phyloP scores from a whole-genome alignment of 2,113 vertebrate species.

The Corydoras maculifer region DNA sequence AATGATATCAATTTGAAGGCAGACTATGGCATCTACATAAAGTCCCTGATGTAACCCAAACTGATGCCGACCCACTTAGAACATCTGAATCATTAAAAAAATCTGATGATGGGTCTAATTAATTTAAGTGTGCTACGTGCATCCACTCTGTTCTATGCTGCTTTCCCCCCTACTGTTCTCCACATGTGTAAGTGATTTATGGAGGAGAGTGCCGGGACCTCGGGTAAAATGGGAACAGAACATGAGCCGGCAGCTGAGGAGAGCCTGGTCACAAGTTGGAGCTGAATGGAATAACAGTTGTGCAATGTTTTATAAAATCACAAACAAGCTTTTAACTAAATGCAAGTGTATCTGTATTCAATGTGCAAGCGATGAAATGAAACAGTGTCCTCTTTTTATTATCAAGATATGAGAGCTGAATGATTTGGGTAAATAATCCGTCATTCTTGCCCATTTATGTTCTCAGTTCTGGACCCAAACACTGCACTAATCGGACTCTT shows the following conservation, averaged over 20 bases:
- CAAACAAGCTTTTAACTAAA: not conserved
- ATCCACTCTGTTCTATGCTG: conserved; percentile 12
- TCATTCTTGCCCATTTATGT: no score
- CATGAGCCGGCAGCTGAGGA: conserved; percentile 37
- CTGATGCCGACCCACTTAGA: conserved; percentile 19
- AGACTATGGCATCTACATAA: not conserved
- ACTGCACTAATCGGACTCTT: not conserved
- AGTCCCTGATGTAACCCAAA: conserved; percentile 2
- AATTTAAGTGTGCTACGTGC: conserved; percentile 40
- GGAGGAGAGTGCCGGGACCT: conserved; percentile 22
- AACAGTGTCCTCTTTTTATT: no score
- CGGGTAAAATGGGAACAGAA: conserved; percentile 45
- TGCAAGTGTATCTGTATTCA: not conserved
- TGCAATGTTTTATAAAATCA: not conserved
- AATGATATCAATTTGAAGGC: conserved; percentile 42
- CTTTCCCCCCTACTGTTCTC: not conserved
- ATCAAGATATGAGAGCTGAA: no score
- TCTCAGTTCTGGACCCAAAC: not conserved
- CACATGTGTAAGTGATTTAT: conserved; percentile 58
- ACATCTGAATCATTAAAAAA: conserved; percentile 51
- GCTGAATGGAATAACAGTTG: not conserved
- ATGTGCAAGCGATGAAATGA: no score
- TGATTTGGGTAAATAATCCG: no score
- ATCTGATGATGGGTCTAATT: conserved; percentile 53
- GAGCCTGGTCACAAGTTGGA: conserved; percentile 20